Percentiles rank a stretch among this genome's conserved stretches.
phyloP scores from a whole-genome alignment of 1,140 invertebrate genomes.

The Batillaria attramentaria region DNA sequence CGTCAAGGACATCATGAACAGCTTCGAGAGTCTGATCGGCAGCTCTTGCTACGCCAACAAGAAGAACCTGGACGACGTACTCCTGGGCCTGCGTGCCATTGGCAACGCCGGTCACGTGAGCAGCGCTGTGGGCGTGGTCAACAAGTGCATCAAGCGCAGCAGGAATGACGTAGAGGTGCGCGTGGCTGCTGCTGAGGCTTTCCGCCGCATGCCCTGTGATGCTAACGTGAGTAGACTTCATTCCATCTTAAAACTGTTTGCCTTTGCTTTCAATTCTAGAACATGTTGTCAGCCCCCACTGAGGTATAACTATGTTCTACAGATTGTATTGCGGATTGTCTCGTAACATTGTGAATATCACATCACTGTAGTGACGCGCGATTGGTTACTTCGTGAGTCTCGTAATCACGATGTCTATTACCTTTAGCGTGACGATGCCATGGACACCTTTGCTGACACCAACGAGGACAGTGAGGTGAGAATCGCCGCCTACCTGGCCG shows the following conservation, averaged over 20 bases:
- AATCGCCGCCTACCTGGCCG: conserved; percentile 88
- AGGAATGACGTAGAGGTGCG: conserved; percentile 80
- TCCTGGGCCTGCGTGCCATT: conserved; percentile 87
- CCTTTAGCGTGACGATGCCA: conserved; percentile 43
- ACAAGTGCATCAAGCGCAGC: conserved; percentile 77
- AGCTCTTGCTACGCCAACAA: conserved; percentile 71
- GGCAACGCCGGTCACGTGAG: conserved; percentile 86
- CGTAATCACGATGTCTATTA: not conserved
- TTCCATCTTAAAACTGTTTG: too few relatives aligned
- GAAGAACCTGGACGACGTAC: conserved; percentile 65
- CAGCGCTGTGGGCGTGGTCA: conserved; percentile 77
- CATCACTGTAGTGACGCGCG: too few relatives aligned
- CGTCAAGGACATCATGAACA: conserved; percentile 76
- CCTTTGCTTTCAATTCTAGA: too few relatives aligned
- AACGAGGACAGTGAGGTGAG: conserved; percentile 86
- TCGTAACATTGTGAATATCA: too few relatives aligned
- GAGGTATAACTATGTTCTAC: too few relatives aligned
- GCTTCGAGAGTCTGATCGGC: conserved; percentile 71
- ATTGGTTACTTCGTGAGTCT: not conserved
- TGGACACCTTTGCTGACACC: conserved; percentile 80
- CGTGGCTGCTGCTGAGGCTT: conserved; percentile 85
- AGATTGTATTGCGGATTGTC: too few relatives aligned
- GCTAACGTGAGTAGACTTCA: conserved; percentile 73
- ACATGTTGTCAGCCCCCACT: too few relatives aligned
- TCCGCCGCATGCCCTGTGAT: conserved; percentile 80